Base-by-base conservation (phyloP, 1,140 invertebrate genomes). In the Bombus picipes region DNA sequence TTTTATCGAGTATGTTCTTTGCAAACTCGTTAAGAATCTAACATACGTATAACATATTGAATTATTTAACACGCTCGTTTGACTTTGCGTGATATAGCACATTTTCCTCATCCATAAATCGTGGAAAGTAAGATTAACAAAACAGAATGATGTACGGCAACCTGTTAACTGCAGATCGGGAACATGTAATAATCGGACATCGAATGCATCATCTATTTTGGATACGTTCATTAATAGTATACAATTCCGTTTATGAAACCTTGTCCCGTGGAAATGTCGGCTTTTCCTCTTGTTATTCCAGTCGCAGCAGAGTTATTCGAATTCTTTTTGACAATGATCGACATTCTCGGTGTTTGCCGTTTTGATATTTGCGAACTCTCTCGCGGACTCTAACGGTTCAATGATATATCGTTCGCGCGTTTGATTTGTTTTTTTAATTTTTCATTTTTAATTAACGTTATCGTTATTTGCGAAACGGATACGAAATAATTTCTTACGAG, bases 151-250 rank as follows among this genome's bases (percentile, higher is more conserved):
- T 57, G 43, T 79, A 43, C 78, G 78, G 84, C 78, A 81, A 81
- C 79, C 37, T 81, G 82, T 90, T 90, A 90, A 87, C 86, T 87
- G 82, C 86, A 65, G 82, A 80, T 73, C 81, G 86, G 83, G 66
- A 70, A 77, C 82, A 59, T 65, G 71, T 76, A 87, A 22, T 53
- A 22, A 83, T 85, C 79, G 78, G 65, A 90, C 78, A 77, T 81
- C 66, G 77, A 88, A 77, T 73, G 88, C 43, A 59, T 87, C 81
- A 74, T 82, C 65, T 85, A 78, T 75, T 71, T 89, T 41, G 73
- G 57, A 70, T 70, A 71, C 79, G 57, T 34, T 65, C 59, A 34
- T 89, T 72, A 89, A 66, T 73, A 87, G 78, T 83, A 68, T 71
- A 81, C 85, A 87, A 87, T 87, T 83, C 85, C 81, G 81, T 86